Base-by-base conservation (phyloP, 2,113 vertebrate genomes). In the Lota lota region DNA sequence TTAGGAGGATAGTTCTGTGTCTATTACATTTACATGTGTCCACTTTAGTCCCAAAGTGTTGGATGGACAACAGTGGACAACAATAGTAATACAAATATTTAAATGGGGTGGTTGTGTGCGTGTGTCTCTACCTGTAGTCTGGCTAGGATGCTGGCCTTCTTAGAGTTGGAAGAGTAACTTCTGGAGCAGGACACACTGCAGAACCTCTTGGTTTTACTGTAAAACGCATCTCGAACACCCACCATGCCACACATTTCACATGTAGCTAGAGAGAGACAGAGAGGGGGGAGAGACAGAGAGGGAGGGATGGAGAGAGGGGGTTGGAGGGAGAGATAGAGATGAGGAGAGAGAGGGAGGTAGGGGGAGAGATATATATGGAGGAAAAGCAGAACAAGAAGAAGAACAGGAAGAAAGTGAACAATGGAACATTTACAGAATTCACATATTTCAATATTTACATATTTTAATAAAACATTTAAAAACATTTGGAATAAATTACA, bases 241-340 rank as follows among this genome's bases (percentile, higher is more conserved):
- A 97, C 94, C 96, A 98, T 98, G 0, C 95, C 96, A 66, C 97
- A 98, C 96, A 98, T 98, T 85, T 98, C 97, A 60, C 97, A 98
- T 22, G 96, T 98, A 3, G 97, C 97, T 98, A 70, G 10, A 64
- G 36, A 64, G 22, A 72, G 24, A 62, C 47, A 63, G 8, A 19
- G 17, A 17, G 3, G 22, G 8, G 15, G 22, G 24, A 62, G 57
- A 63, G 8, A 19, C 11, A 19, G 3, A 61, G 8, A 22, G 22
- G 21, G 12, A 60, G 19, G 21, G 4, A 60, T 7, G 19, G 17
- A 19, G 57, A 59, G 17, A 59, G 57, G 19, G 57, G 14, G 20
- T 22, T 20, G 20, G 4, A 70, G 8, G 61, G 33, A 66, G 22
- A 71, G 20, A 62, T 28, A 63, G 8, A 15, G 17, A 19, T 7